phyloP scores from a whole-genome alignment of 2,888 invertebrate genomes.

The Cheilosia scutellata region DNA sequence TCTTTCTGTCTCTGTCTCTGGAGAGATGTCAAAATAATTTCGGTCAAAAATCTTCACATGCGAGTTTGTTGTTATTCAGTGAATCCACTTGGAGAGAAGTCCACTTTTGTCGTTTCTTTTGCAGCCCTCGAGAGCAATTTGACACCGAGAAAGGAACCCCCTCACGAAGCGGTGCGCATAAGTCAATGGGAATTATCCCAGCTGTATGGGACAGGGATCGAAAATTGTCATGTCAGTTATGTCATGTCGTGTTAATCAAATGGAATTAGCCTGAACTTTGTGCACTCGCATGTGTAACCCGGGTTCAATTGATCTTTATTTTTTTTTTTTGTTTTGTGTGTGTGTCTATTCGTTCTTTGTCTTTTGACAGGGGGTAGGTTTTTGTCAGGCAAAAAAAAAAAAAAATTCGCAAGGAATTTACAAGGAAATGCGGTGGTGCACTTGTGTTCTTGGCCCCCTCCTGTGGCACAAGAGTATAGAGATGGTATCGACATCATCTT shows the following conservation, averaged over 20 bases:
- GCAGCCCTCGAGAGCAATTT: slow-evolving; percentile 70
- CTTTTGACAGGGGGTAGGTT: slow-evolving; percentile 49
- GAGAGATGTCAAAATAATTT: slow-evolving; percentile 71
- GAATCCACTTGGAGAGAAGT: slow-evolving; percentile 69
- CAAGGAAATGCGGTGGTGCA: slow-evolving; percentile 34
- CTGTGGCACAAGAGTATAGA: slow-evolving; percentile 15
- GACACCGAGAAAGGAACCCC: slow-evolving; percentile 64
- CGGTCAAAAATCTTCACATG: slow-evolving; percentile 67
- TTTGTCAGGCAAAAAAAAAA: neutral
- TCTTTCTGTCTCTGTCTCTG: slow-evolving; percentile 8
- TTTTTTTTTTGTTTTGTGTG: neutral
- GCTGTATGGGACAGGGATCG: slow-evolving; percentile 63
- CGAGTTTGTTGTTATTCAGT: slow-evolving; percentile 50
- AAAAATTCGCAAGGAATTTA: slow-evolving; percentile 42
- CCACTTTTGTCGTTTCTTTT: slow-evolving; percentile 52
- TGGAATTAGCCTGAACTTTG: slow-evolving; percentile 72
- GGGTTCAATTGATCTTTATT: slow-evolving; percentile 69
- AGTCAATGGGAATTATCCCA: slow-evolving; percentile 71
- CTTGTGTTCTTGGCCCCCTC: slow-evolving; percentile 35
- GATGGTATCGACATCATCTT: slow-evolving; percentile 45
- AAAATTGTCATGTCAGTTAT: slow-evolving; percentile 75
- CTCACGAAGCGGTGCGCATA: slow-evolving; percentile 31
- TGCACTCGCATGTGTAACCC: slow-evolving; percentile 65
- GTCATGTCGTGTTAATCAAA: slow-evolving; percentile 75
- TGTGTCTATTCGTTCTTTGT: slow-evolving; percentile 38